Percentiles rank a stretch among this genome's conserved stretches.
These are phyloP conservation scores for Aurelia aurita DNA, from an alignment of 30 jellyfish, hydroid and myxozoan species.

Conservation along the genomic window DNA sequence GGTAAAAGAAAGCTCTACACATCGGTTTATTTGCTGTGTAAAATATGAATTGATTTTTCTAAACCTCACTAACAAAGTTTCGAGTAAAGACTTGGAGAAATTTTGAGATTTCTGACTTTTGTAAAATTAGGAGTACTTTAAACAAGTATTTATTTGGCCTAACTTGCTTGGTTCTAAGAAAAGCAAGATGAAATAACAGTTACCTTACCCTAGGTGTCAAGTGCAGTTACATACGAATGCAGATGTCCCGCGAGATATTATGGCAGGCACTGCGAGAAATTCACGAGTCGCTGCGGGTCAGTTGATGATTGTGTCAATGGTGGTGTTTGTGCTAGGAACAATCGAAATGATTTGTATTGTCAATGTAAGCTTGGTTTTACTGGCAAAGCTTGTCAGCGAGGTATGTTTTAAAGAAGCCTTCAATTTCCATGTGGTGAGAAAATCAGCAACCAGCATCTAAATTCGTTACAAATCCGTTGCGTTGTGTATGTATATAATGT, in stretches of 20 bases:
- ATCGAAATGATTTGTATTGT: slow-evolving; percentile 42
- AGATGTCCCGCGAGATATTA: slow-evolving; percentile 43
- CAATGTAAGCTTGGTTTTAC: slow-evolving; percentile 66
- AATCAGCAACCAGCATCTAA: not conserved
- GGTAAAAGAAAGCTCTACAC: too few relatives aligned
- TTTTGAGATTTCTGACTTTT: too few relatives aligned
- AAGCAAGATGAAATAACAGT: not conserved
- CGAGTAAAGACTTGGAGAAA: too few relatives aligned
- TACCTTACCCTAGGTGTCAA: slow-evolving; percentile 20
- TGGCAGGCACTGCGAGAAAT: slow-evolving; percentile 48
- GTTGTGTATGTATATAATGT: too few relatives aligned
- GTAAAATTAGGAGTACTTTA: too few relatives aligned
- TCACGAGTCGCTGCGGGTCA: slow-evolving; percentile 63
- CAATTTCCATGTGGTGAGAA: not conserved
- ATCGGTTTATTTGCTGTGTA: too few relatives aligned
- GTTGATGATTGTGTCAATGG: slow-evolving; percentile 72
- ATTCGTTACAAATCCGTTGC: too few relatives aligned
- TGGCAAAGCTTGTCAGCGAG: slow-evolving; percentile 80
- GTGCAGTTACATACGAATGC: slow-evolving; percentile 71
- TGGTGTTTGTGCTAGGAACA: slow-evolving; percentile 64
- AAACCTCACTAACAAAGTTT: too few relatives aligned
- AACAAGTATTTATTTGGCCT: not conserved
- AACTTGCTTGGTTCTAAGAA: not conserved
- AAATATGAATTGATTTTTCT: too few relatives aligned
- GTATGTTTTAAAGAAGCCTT: not conserved